These are phyloP conservation scores for Amaurobius ferox DNA, from an alignment of 2,888 invertebrate genomes.

Conservation along the genomic window DNA sequence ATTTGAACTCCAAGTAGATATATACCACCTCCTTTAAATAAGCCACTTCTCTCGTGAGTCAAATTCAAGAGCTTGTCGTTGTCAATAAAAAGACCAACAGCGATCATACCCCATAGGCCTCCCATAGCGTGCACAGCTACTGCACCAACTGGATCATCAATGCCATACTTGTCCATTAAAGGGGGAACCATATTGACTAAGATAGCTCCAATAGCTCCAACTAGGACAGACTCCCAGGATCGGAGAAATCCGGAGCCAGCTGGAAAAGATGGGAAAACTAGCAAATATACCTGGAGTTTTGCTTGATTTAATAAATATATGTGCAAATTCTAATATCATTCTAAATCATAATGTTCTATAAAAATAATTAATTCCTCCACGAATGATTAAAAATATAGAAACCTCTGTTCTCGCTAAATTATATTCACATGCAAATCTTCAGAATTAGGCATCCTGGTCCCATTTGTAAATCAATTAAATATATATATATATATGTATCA, in stretches of 20 bases:
- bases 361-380: too few relatives aligned
- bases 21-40: constrained; percentile 86
- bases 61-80: constrained; percentile 68
- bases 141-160: constrained; percentile 95
- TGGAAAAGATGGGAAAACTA: too few relatives aligned
- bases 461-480: too few relatives aligned
- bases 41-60: constrained; percentile 78
- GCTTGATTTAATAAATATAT: too few relatives aligned
- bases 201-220: constrained; percentile 88
- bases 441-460: too few relatives aligned
- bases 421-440: too few relatives aligned
- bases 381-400: too few relatives aligned
- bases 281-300: too few relatives aligned
- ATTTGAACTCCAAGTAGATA: constrained; percentile 90
- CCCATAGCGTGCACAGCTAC: constrained; percentile 88
- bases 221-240: constrained; percentile 90
- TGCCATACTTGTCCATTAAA: constrained; percentile 85
- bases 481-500: too few relatives aligned
- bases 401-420: too few relatives aligned
- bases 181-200: constrained; percentile 85
- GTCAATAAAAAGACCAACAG: constrained; percentile 93
- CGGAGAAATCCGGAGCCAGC: constrained; percentile 82
- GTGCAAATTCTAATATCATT: too few relatives aligned
- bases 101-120: constrained; percentile 84
- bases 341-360: too few relatives aligned